Evolutionary conservation across 2,888 invertebrate genomes (phyloP).

Genomic region (Caenorhabditis afra): DNA sequence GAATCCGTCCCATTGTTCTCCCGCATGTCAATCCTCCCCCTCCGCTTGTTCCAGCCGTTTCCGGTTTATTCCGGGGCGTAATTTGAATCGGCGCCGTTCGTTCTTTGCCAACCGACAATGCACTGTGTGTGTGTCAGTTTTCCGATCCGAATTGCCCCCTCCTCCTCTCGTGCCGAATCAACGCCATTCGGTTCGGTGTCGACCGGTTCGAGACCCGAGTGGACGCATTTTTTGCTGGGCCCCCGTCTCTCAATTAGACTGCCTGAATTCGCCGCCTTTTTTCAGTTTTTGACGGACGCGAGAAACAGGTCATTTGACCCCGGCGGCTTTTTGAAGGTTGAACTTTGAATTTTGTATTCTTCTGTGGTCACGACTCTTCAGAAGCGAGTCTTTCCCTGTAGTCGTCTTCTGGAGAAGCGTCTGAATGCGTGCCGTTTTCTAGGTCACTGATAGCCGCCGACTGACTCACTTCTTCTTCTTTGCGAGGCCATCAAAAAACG

Average conservation of each 20-base stretch:
- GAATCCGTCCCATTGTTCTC: slow-evolving; percentile 1
- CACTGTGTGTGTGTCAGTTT: neutral
- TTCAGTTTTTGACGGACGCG: too few species aligned
- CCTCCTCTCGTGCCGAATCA: too few species aligned
- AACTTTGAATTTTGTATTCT: slow-evolving; percentile 34
- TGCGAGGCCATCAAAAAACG: neutral
- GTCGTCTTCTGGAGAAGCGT: neutral
- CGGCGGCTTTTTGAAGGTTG: neutral
- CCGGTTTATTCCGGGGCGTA: slow-evolving; percentile 19
- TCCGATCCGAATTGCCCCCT: neutral
- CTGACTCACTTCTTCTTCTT: slow-evolving; percentile 5
- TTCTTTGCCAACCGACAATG: too few species aligned
- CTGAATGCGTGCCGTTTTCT: neutral
- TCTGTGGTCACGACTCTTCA: too few species aligned
- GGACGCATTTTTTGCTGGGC: slow-evolving; percentile 8
- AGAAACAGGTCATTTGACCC: slow-evolving; percentile 9
- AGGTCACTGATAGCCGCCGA: neutral
- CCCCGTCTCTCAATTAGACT: neutral
- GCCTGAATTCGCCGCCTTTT: too few species aligned
- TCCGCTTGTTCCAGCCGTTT: neutral
- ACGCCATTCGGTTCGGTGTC: neutral
- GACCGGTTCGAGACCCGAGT: slow-evolving; percentile 18
- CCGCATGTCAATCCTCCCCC: neutral
- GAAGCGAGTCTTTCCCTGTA: slow-evolving; percentile 25
- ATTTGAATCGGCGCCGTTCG: slow-evolving; percentile 2